These are phyloP conservation scores for Mnemiopsis leidyi DNA, from an alignment of 37 sponge, comb jelly and placozoan genomes.

Conservation along the genomic window DNA sequence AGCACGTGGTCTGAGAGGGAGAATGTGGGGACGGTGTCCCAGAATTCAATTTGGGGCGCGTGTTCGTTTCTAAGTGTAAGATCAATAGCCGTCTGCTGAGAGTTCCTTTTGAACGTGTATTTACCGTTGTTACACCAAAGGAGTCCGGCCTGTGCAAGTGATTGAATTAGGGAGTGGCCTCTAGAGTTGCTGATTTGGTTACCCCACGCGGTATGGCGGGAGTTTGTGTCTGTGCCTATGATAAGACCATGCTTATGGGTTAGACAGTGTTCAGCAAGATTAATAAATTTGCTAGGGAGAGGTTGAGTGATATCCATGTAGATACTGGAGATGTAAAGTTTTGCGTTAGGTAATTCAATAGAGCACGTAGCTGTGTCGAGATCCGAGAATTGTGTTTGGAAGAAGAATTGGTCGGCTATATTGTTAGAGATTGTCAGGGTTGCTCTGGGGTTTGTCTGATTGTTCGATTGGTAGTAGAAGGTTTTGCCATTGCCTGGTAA, in stretches of 20 bases:
- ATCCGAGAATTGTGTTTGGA: constrained; percentile 21
- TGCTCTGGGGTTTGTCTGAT: neutral
- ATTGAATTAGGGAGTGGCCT: neutral
- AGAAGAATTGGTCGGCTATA: neutral
- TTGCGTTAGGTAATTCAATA: neutral
- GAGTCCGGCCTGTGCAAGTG: neutral
- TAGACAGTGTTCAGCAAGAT: neutral
- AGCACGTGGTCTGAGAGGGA: constrained; percentile 1
- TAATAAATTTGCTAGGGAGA: neutral
- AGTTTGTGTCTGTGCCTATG: constrained; percentile 39
- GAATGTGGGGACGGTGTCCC: neutral
- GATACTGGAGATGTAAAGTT: constrained; percentile 18
- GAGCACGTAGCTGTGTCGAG: constrained; percentile 4
- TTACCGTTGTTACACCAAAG: too few species aligned
- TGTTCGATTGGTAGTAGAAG: neutral
- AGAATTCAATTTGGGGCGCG: neutral
- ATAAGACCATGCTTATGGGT: neutral
- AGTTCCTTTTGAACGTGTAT: neutral
- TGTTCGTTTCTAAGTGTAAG: neutral
- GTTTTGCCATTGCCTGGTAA: neutral
- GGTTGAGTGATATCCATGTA: constrained; percentile 7
- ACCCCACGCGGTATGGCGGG: neutral
- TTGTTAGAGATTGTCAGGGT: neutral
- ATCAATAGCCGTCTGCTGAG: neutral
- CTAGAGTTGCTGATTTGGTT: neutral